Evolutionary conservation across 2,888 invertebrate species (phyloP).

Genomic region (Patella caerulea): DNA sequence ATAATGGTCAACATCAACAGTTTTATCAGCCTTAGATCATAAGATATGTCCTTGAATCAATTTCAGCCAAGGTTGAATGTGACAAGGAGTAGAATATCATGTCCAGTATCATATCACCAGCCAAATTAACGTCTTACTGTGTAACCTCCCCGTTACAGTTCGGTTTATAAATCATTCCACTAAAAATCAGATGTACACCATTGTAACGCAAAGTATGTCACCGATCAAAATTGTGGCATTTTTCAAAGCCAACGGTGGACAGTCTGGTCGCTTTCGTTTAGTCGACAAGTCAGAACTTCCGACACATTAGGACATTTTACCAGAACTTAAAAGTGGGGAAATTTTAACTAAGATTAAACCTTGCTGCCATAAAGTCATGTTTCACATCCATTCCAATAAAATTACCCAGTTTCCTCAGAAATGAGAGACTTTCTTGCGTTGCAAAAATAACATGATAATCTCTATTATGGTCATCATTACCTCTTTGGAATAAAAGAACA

Average conservation of each 20-base stretch:
- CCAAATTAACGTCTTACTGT: neutral
- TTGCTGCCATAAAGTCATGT: slow-evolving; percentile 14
- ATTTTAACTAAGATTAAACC: too few species aligned
- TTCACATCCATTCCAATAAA: slow-evolving; percentile 16
- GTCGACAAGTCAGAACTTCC: too few species aligned
- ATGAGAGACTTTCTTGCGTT: slow-evolving; percentile 2
- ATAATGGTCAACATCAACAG: too few species aligned
- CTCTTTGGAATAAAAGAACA: slow-evolving; percentile 20
- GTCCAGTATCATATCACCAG: neutral
- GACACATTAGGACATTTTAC: neutral
- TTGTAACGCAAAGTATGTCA: neutral
- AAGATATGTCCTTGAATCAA: too few species aligned
- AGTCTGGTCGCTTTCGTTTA: neutral
- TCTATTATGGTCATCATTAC: neutral
- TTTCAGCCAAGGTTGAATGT: too few species aligned
- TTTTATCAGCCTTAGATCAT: too few species aligned
- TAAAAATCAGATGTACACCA: neutral
- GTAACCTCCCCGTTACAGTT: neutral
- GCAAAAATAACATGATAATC: slow-evolving; percentile 20
- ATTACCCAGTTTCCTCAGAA: slow-evolving; percentile 15
- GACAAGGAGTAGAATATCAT: too few species aligned
- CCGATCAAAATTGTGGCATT: neutral
- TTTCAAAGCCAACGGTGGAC: neutral
- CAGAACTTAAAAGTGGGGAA: neutral
- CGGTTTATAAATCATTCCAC: neutral